Base-by-base conservation (phyloP, 1,140 invertebrate species). In the Zaprionus tsacasi region DNA sequence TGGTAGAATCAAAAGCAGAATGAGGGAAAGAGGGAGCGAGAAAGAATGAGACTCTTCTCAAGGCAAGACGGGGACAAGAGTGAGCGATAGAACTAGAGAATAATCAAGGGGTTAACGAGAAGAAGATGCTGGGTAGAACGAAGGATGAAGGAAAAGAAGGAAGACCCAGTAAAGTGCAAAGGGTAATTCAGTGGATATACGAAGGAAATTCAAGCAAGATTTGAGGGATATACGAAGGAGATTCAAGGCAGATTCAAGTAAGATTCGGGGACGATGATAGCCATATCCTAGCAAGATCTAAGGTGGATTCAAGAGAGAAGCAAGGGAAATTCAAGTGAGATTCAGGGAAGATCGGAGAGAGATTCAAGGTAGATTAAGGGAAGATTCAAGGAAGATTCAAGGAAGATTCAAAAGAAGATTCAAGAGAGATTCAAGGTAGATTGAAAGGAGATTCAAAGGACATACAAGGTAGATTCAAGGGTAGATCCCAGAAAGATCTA, bases 1-100 rank as follows among this genome's bases (percentile, higher is more conserved):
- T 73, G 33, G 52, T 57, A 45, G n/a, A 60, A 45, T 10, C 13
- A 30, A 35, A 35, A n/a, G 48, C 27, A 64, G 33, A 35, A 35
- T 35, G 7, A 35, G 10, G 6, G 33, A 8, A 35, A 7, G 10
- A 2, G 27, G 27, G 3, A 30, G 27, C 1, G 27, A 30, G 3
- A 0, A 6, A 30, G 27, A 21, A 21, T 1, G 27, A 30, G 27
- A 21, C n/a, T n/a, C n/a, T n/a, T n/a, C 25, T 4, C 27, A 30
- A 6, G 27, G 27, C 3, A 5, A 30, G 27, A 30, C 27, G 27
- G 27, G 3, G 3, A 4, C 0, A 30, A 64, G 33, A 35, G 10
- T 35, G 7, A 35, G 10, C 4, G 33, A 8, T 8, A 10, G 10
- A 35, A 35, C 7, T 4, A 35, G 33, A 8, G 7, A 10, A 35